Conservation (phyloP, 2,797 vertebrate genomes). For the Distichodus sexfasciatus region DNA sequence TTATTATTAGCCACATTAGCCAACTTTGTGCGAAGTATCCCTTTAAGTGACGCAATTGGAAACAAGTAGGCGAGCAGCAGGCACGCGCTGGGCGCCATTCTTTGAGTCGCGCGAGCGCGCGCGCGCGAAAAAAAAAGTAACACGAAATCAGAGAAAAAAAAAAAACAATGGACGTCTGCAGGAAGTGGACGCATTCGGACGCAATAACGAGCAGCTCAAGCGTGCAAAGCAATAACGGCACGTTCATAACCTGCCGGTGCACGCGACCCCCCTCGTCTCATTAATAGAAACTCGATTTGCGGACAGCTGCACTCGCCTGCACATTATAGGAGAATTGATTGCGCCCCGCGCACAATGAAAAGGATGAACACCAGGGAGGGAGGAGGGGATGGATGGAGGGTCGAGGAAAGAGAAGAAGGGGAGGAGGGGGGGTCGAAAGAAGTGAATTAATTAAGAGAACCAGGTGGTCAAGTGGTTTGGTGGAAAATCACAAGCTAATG, state of each 20-base stretch:
- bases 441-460: conserved; percentile 87
- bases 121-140: background rate
- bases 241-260: conserved; percentile 66
- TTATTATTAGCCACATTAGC: too few relatives aligned
- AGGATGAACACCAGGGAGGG: conserved; percentile 84
- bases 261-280: conserved; percentile 74
- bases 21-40: too few relatives aligned
- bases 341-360: conserved; percentile 85
- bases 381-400: conserved; percentile 48
- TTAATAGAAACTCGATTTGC: conserved; percentile 86
- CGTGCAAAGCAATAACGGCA: conserved; percentile 59
- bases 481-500: conserved; percentile 83
- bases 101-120: background rate
- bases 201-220: conserved; percentile 55
- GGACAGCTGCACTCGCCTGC: conserved; percentile 84
- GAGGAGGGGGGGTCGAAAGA: conserved; percentile 77
- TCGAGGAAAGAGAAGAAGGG: conserved; percentile 22
- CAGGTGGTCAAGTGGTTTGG: conserved; percentile 84
- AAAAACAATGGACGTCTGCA: background rate
- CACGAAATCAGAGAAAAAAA: background rate
- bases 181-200: conserved; percentile 24
- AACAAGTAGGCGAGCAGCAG: background rate
- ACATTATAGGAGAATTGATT: conserved; percentile 88
- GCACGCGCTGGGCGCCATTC: background rate
- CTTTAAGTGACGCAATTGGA: background rate